Evolutionary conservation across 2,888 invertebrate genomes (phyloP), one percentile per base, ranked within the genome.

Genomic region (Macaria liturata): DNA sequence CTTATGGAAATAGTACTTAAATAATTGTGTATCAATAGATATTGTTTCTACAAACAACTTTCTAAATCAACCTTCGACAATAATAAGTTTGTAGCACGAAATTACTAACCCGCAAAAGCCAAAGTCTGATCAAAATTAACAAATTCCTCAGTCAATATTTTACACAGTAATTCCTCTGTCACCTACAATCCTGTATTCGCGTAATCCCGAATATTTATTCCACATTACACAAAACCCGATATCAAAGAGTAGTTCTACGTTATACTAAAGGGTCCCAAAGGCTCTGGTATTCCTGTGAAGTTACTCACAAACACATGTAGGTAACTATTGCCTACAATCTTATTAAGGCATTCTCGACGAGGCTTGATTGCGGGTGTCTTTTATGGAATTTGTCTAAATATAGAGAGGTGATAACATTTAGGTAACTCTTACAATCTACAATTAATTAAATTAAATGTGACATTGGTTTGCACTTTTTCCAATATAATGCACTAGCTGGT

Each of bases 281-380:
- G 78, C 58, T 57, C 44, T 50, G 81, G 83, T 83, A 86, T 84
- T 65, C 63, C 69, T 83, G 62, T 83, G 78, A 83, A 75, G 75
- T 80, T 64, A 49, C 65, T 64, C 61, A 64, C 64, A 68, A 62
- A 61, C 62, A 65, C 70, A 69, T 69, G 68, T 66, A 64, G 68
- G 71, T 70, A 75, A 76, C 77, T 77, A 78, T 77, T 67, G 72
- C 70, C 65, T 71, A 68, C 68, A 70, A 74, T 79, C 68, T 64
- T 77, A 71, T 75, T 70, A 74, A 62, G 72, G 72, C 71, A 80
- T 78, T 75, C 73, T 72, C 64, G 62, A 54, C 66, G 32, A 42
- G 53, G 59, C 51, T 58, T 57, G 54, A 47, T 32, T 48, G 47
- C 39, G 44, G 44, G 31, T 47, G 51, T 50, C 52, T 53, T 34